phyloP scores from a whole-genome alignment of 2,888 invertebrate genomes.

The Leptothorax acervorum region DNA sequence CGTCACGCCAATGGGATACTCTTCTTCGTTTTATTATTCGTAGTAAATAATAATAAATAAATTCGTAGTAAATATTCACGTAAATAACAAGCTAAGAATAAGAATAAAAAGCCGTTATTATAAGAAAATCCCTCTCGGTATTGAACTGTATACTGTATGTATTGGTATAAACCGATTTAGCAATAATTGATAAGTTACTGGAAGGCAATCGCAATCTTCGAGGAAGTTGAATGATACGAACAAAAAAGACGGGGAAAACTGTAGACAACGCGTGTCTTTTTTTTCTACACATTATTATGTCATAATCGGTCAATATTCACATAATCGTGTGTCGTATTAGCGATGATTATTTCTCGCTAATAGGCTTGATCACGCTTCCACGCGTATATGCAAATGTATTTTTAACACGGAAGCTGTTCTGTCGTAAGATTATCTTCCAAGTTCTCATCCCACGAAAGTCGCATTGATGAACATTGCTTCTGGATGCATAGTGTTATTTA shows the following conservation, averaged over 20 bases:
- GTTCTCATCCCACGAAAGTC: constrained; percentile 26
- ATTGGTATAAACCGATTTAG: background rate
- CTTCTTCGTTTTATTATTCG: background rate
- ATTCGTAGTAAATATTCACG: background rate
- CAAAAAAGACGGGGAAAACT: background rate
- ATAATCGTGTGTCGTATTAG: background rate
- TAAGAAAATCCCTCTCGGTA: background rate
- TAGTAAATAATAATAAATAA: background rate
- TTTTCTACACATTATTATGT: background rate
- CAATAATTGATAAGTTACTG: background rate
- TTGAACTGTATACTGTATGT: background rate
- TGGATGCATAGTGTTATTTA: constrained; percentile 1
- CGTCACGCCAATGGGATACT: too few relatives aligned
- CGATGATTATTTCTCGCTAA: constrained; percentile 5
- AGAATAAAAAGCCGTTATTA: background rate
- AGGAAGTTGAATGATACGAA: constrained; percentile 4
- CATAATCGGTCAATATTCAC: background rate
- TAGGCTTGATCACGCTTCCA: background rate
- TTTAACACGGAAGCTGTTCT: constrained; percentile 2
- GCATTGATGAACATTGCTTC: background rate
- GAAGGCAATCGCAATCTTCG: background rate
- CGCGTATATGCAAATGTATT: constrained; percentile 4
- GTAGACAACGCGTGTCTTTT: background rate
- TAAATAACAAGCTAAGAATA: background rate
- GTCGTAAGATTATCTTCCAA: background rate